Evolutionary conservation across 53 echinoderm and acorn worm species (phyloP), one percentile per base, ranked within the genome.

Genomic region (Echinarachnius parma): DNA sequence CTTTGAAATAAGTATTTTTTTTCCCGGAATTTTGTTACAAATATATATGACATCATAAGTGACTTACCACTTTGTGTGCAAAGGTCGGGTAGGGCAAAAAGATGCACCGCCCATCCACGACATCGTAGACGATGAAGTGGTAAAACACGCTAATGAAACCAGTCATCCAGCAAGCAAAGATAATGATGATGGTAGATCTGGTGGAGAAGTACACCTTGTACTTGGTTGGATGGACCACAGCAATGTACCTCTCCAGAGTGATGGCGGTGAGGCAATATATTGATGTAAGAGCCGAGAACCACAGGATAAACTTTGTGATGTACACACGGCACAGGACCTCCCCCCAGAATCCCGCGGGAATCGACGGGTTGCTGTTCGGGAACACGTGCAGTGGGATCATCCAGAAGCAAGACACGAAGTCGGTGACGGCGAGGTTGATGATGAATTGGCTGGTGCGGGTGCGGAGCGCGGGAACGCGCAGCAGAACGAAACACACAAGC

Each of bases 221-320:
- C 46, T 63, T 71, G 46, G 86, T 46, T 4, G 93, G 93, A 61
- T 86, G 83, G 3, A 89, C 86, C 5, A 89, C 80, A 52, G 93
- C 93, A 18, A 89, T 42, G 62, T 80, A 93, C 5, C 93, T 80
- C 80, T 93, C 93, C 67, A 83, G 59, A 9, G 86, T 89, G 31
- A 93, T 81, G 11, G 78, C 61, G 19, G 89, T 46, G 23, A 93
- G 66, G 46, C 83, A 86, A 66, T 86, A 93, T 30, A 81, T 80
- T 7, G 93, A 93, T 14, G 84, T 77, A 27, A 93, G 59, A 19
- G 86, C 76, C 21, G 86, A 86, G 3, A 78, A 64, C 93, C 93
- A 93, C 15, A 93, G 75, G 16, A 86, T 80, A 57, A 83, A 89
- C 64, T 93, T 93, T 4, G 89, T 86, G 59, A 83, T 47, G 66